A percentile compares a stretch with the other conserved stretches of the same genome.
Evolutionary conservation across 2,888 invertebrate genomes (phyloP).

Genomic region (Nysson spinosus): DNA sequence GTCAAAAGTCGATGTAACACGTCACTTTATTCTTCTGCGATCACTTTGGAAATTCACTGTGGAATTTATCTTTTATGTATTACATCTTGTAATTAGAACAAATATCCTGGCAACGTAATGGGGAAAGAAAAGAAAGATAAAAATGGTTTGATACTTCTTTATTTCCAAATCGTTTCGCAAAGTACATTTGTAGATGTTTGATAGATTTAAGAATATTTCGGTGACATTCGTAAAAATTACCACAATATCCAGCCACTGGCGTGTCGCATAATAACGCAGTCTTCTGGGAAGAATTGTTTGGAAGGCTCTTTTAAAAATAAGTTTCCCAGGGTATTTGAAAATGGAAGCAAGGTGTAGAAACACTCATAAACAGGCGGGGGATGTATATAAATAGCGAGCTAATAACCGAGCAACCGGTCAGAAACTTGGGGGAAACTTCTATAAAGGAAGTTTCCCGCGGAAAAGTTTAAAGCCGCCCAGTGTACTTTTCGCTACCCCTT

Average conservation of each 20-base stretch:
- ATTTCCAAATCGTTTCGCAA: too few species aligned
- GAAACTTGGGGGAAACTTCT: constrained; percentile 53
- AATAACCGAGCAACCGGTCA: constrained; percentile 37
- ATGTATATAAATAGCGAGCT: constrained; percentile 44
- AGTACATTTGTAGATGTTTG: too few species aligned
- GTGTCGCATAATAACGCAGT: too few species aligned
- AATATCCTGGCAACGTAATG: too few species aligned
- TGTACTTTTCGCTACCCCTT: constrained; percentile 20
- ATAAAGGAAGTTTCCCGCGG: constrained; percentile 43
- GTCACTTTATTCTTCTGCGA: too few species aligned
- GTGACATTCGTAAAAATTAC: not conserved
- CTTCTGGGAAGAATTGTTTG: not conserved
- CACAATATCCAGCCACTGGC: too few species aligned
- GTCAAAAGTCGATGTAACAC: too few species aligned
- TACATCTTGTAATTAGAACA: too few species aligned
- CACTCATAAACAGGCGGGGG: constrained; percentile 39
- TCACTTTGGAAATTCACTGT: too few species aligned
- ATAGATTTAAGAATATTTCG: not conserved
- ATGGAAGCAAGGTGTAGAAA: not conserved
- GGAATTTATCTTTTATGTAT: too few species aligned
- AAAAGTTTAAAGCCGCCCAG: constrained; percentile 28
- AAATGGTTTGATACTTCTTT: too few species aligned
- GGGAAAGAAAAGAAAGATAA: too few species aligned
- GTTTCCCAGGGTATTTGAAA: not conserved
- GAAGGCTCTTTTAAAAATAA: constrained; percentile 7